Evolutionary conservation across 2,888 invertebrate genomes (phyloP), one percentile per base, ranked within the genome.

Genomic region (Crematogaster levior): DNA sequence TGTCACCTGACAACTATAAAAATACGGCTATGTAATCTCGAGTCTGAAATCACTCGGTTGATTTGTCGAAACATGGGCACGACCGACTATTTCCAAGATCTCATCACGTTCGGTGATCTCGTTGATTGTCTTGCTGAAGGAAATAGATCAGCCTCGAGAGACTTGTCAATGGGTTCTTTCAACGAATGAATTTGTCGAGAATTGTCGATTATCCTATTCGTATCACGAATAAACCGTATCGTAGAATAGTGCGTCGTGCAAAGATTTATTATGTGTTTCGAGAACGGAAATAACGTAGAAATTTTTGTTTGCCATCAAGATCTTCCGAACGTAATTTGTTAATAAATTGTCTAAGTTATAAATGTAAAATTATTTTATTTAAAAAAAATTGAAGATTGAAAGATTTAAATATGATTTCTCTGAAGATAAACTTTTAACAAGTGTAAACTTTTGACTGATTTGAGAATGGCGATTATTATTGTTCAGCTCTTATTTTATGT

Each of bases 221-320:
- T 24, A 61, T 74, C 73, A 74, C 61, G 61, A 10, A 61, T 46
- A 15, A 61, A 61, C 9, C 9, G 30, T 48, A 30, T 30, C 15
- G 21, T 73, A 43, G 34, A 34, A 61, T 43, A 18, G 18, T 1
- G 3, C 12, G 30, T 56, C 37, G 43, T n/a, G 43, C 3, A 6
- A 43, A 34, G 34, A 61, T 30, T 3, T 60, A 43, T 61, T 34
- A 43, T 30, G 46, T 43, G 10, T 24, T 61, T 21, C 34, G 34
- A 6, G 15, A 60, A 5, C 51, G 34, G 21, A 68, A 68, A 48
- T 27, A 40, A 6, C 18, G 12, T 56, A 21, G 43, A 73, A 30
- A 74, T 46, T 46, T 61, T 74, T 46, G 21, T 34, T 46, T 34
- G 46, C 10, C 7, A n/a, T 12, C 43, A 12, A 56, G 34, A 70